Evolutionary conservation across 2,888 invertebrate species (phyloP), one percentile per base, ranked within the genome.

Genomic region (Melinaea marsaeus): DNA sequence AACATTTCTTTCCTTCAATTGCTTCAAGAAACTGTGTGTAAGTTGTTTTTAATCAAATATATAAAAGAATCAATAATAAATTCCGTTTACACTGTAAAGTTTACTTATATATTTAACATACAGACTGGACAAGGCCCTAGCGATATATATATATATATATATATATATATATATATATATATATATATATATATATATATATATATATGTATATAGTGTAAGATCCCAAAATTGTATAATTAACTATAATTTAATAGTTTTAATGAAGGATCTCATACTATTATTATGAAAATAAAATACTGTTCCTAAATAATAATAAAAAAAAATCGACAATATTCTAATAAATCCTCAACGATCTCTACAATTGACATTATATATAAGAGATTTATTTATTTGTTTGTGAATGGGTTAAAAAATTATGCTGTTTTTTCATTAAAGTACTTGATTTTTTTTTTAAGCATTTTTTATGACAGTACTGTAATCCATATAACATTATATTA

Each of bases 111-210:
- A 61, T 42, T 51, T 32, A 32, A 32, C 9, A 47, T 47, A 22
- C 11, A 58, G 62, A 67, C 67, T 64, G 64, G 62, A 62, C 60
- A 67, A 62, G 64, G 62, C 65, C 60, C 65, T 60, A 7, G 32
- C 22, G 51, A 51, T 32, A 22, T 32, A 51, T 51, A 5, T 32
- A 32, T 51, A 32, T 51, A 32, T 51, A 51, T 22, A 32, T n/a
- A n/a, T n/a, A n/a, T n/a, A n/a, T n/a, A n/a, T n/a, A n/a, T n/a
- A n/a, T n/a, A n/a, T n/a, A n/a, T n/a, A n/a, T n/a, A n/a, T n/a
- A n/a, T n/a, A 48, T 48, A 48, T 48, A 48, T 47, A 22, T 48
- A n/a, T 48, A 48, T 48, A 48, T 13, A 48, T 48, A 6, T 6
- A 37, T 37, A 37, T 48, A 48, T 48, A 6, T 48, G n/a, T 13